Base-by-base conservation (phyloP, 2,113 vertebrate genomes). In the Garra rufa region DNA sequence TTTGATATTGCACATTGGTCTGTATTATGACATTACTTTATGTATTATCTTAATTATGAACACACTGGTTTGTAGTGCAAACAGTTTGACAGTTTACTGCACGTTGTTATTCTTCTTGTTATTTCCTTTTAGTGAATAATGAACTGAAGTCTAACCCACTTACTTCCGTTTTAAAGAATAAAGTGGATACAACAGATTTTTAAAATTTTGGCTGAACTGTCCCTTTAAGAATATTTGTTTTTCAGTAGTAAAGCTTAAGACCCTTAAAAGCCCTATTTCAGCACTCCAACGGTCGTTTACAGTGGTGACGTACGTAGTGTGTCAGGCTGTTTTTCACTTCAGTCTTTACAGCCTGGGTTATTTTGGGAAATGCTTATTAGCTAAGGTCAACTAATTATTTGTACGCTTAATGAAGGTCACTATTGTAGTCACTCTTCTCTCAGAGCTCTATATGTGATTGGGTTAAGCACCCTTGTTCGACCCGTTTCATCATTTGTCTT, bases 371-470 rank as follows among this genome's bases (percentile, higher is more conserved):
- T 89, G 90, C 89, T 92, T 90, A 94, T 94, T 93, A 94, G 91
- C 88, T 88, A 81, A 91, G 92, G 93, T 92, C 92, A 93, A 92
- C 91, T 92, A 94, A 94, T 94, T 94, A 93, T 94, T 93, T 92
- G 91, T 91, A 90, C 89, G 84, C 88, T 90, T 94, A 94, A 94
- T 93, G 93, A 95, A 94, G 93, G 93, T 93, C 91, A 94, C 85
- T 70, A 84, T 90, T 92, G 88, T 91, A 90, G 89, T 93, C 90
- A 87, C 86, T 92, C 91, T 92, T 87, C 88, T 85, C 87, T 84
- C 83, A 89, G 88, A 91, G 87, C 88, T 85, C 81, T 91, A 81
- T 85, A 92, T 86, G 88, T 92, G 91, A 94, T 92, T 90, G 92
- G 91, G 88, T 92, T 92, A 92, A 93, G 91, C 92, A 91, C 86